Evolutionary conservation across 2,888 invertebrate species (phyloP).

Genomic region (Tupiocoris notatus): DNA sequence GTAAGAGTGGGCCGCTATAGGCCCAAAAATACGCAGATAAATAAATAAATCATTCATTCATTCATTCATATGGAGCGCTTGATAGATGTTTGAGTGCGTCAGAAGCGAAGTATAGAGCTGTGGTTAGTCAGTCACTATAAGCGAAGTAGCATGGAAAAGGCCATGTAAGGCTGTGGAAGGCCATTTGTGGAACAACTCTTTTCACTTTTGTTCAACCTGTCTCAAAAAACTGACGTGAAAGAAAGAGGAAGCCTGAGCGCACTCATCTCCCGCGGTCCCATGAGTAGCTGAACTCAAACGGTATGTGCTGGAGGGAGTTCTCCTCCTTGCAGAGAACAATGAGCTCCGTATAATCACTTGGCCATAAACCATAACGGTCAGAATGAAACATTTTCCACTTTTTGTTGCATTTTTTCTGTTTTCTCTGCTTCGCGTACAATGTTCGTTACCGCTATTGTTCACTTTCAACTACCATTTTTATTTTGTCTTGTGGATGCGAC

Average conservation of each 20-base stretch:
- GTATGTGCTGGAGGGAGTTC: background rate
- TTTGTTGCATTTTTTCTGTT: background rate
- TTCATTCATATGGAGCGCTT: background rate
- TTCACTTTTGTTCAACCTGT: conserved; percentile 26
- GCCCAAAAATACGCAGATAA: too few relatives aligned
- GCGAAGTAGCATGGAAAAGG: too few relatives aligned
- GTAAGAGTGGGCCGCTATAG: too few relatives aligned
- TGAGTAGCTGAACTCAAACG: too few relatives aligned
- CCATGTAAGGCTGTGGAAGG: background rate
- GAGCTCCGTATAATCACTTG: conserved; percentile 38
- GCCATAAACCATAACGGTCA: conserved; percentile 35
- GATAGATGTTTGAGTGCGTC: background rate
- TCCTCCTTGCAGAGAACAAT: conserved; percentile 20
- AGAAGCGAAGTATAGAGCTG: too few relatives aligned
- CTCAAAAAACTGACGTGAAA: conserved; percentile 30
- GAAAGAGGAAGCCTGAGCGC: conserved; percentile 4
- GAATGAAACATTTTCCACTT: background rate
- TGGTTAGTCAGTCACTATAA: too few relatives aligned
- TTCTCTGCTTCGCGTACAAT: background rate
- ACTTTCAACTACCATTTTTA: too few relatives aligned
- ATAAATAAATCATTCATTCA: too few relatives aligned
- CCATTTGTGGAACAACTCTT: conserved; percentile 30
- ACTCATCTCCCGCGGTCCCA: too few relatives aligned
- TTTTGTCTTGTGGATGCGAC: too few relatives aligned
- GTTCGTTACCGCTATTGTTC: background rate